These are phyloP conservation scores for Fistularia tabacaria DNA, from an alignment of 2,797 vertebrate genomes.

Conservation along the genomic window DNA sequence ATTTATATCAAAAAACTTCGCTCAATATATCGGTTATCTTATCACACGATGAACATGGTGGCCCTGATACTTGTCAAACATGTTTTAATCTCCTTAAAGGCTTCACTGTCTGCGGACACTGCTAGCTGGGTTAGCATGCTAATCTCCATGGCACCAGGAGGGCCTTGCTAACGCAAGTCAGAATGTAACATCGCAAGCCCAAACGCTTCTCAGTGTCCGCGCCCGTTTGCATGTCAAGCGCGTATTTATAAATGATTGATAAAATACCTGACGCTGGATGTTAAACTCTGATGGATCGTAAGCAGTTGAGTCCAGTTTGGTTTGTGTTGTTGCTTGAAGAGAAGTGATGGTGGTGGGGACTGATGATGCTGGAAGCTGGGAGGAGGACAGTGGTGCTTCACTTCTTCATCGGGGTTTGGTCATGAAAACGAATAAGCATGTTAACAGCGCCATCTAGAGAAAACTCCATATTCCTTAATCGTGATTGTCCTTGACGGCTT, in stretches of 20 bases:
- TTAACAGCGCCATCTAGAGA: constrained; percentile 24
- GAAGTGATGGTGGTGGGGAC: constrained; percentile 33
- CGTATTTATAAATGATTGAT: not conserved
- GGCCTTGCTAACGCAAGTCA: constrained; percentile 29
- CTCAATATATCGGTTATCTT: fast-evolving
- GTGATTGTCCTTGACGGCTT: no score
- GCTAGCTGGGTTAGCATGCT: constrained; percentile 49
- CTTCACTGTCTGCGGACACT: not conserved
- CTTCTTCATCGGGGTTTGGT: constrained; percentile 33
- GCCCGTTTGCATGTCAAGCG: not conserved
- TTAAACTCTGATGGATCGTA: not conserved
- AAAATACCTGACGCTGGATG: constrained; percentile 52
- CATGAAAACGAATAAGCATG: no score
- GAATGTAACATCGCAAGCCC: constrained; percentile 5
- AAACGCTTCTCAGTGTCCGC: not conserved
- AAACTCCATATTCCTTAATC: no score
- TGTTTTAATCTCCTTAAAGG: constrained; percentile 18
- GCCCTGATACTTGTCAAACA: not conserved
- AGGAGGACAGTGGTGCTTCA: constrained; percentile 6
- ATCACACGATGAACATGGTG: not conserved
- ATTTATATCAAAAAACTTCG: not conserved
- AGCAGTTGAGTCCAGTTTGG: constrained; percentile 23
- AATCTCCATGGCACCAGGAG: constrained; percentile 51
- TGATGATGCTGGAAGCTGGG: constrained; percentile 69
- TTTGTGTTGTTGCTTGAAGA: constrained; percentile 1